A percentile compares a stretch with the other conserved stretches of the same genome.
Evolutionary conservation across 2,797 vertebrate genomes (phyloP).

Genomic region (Cirrhinus molitorella): DNA sequence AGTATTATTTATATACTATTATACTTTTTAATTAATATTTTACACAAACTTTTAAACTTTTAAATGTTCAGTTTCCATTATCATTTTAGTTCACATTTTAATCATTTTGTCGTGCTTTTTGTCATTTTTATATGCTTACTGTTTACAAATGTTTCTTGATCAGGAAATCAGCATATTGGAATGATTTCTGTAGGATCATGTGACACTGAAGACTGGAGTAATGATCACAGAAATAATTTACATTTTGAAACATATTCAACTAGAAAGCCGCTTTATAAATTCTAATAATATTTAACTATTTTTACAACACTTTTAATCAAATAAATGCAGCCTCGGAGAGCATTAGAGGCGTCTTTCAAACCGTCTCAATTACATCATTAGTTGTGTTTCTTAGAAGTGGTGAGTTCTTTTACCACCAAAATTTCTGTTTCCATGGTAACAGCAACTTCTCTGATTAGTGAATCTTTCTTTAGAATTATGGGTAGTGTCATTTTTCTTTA

Average conservation of each 20-base stretch:
- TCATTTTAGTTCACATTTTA: too few relatives aligned
- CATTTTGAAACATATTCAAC: neutral
- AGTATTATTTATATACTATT: too few relatives aligned
- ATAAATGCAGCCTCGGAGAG: too few relatives aligned
- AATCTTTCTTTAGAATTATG: neutral
- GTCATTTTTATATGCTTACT: too few relatives aligned
- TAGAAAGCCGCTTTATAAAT: neutral
- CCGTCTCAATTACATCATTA: neutral
- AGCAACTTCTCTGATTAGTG: neutral
- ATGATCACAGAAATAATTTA: neutral
- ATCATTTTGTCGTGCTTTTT: too few relatives aligned
- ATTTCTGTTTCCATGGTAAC: constrained; percentile 21
- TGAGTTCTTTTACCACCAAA: neutral
- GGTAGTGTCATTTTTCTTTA: neutral
- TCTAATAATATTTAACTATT: neutral
- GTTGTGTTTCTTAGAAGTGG: neutral
- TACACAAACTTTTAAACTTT: too few relatives aligned
- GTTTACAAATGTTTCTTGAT: neutral
- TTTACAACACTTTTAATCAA: neutral
- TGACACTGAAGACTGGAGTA: neutral
- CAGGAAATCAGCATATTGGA: neutral
- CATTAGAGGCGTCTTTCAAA: too few relatives aligned
- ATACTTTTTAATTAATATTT: too few relatives aligned
- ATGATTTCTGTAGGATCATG: neutral
- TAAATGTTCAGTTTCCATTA: too few relatives aligned